Percentiles rank a stretch among this genome's conserved stretches.
Evolutionary conservation across 2,888 invertebrate genomes (phyloP).

Genomic region (Temnothorax rugatulus): DNA sequence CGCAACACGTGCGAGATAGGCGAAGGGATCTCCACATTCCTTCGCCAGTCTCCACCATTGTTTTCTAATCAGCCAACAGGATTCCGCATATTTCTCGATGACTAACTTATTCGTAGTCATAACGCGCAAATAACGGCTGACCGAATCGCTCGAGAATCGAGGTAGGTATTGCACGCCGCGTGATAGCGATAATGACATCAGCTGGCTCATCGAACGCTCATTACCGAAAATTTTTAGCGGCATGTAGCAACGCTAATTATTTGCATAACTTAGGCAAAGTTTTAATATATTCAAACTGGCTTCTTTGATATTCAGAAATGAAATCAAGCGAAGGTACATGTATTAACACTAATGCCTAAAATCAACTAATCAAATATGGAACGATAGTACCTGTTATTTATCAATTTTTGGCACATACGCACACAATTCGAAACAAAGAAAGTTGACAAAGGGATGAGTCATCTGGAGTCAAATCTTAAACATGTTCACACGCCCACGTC

Average conservation of each 20-base stretch:
- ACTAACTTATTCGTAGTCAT: constrained; percentile 55
- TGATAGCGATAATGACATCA: constrained; percentile 24
- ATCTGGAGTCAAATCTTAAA: neutral
- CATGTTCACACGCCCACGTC: neutral
- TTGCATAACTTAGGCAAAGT: neutral
- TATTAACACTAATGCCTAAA: neutral
- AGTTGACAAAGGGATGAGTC: constrained; percentile 33
- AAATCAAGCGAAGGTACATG: neutral
- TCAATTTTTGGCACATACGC: neutral
- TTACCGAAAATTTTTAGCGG: constrained; percentile 52
- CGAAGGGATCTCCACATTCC: constrained; percentile 9
- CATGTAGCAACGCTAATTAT: constrained; percentile 13
- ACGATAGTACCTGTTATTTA: neutral
- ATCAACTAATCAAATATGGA: neutral
- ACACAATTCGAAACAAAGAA: constrained; percentile 4
- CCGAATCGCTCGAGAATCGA: constrained; percentile 11
- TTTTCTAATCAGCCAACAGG: constrained; percentile 33
- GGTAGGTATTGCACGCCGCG: neutral
- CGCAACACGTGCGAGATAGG: constrained; percentile 19
- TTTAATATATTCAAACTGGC: neutral
- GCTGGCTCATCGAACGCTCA: neutral
- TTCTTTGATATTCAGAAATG: neutral
- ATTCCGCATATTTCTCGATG: constrained; percentile 49
- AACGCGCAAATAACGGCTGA: constrained; percentile 25
- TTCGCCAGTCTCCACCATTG: constrained; percentile 34